Evolutionary conservation across 2,113 vertebrate species (phyloP).

Genomic region (Cavia aperea): DNA sequence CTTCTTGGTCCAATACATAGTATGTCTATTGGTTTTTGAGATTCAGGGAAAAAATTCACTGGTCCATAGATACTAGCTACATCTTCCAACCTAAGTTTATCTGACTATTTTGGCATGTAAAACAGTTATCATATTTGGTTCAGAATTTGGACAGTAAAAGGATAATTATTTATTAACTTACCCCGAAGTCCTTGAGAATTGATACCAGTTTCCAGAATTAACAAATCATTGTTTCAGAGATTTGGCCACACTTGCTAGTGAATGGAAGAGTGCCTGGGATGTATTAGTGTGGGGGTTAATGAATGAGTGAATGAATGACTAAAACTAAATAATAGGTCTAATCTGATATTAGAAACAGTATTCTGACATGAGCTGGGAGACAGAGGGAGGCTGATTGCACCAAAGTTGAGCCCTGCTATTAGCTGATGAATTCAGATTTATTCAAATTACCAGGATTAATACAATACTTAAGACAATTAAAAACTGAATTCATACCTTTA

Average conservation of each 20-base stretch:
- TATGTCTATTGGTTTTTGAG: not conserved
- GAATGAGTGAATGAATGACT: not conserved
- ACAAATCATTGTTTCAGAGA: not conserved
- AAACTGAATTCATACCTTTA: not conserved
- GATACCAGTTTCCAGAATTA: not conserved
- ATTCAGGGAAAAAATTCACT: not conserved
- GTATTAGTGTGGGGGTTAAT: not conserved
- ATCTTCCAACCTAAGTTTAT: not conserved
- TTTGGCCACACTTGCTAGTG: not conserved
- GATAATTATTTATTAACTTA: not conserved
- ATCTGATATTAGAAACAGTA: not conserved
- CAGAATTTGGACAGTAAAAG: slow-evolving; percentile 27
- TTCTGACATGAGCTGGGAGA: not conserved
- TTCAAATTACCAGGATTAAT: not conserved
- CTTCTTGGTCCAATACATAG: not conserved
- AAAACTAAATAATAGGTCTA: not conserved
- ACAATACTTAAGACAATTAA: not conserved
- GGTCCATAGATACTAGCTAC: not conserved
- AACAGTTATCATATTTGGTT: not conserved
- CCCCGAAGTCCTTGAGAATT: not conserved
- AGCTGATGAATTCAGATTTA: not conserved
- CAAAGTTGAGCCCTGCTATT: not conserved
- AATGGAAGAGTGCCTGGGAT: not conserved
- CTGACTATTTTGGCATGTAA: not conserved
- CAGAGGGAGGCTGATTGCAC: not conserved